Evolutionary conservation across 2,113 vertebrate species (phyloP).

Genomic region (Manacus vitellinus): DNA sequence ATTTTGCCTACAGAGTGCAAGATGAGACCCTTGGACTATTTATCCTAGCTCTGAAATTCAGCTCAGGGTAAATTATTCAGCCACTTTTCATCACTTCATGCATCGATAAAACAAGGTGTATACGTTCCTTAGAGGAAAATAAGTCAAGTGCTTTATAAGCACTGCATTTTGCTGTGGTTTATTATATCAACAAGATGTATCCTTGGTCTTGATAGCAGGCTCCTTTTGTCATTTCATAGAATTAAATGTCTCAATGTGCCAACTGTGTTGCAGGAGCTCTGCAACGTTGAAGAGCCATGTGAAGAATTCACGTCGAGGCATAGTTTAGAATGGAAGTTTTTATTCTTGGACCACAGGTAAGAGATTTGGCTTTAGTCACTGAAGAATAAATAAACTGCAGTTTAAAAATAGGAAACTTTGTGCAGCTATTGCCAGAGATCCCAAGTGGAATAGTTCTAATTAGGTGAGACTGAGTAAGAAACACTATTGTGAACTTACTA

Average conservation of each 20-base stretch:
- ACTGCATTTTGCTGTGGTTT: neutral
- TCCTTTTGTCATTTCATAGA: neutral
- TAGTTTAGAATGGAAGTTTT: constrained; percentile 87
- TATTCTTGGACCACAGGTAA: constrained; percentile 87
- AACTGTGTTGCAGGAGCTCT: constrained; percentile 80
- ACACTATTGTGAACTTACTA: neutral
- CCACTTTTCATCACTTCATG: neutral
- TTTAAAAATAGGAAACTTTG: neutral
- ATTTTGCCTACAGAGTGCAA: neutral
- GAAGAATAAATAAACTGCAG: neutral
- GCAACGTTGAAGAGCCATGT: constrained; percentile 74
- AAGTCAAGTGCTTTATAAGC: neutral
- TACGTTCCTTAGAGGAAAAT: neutral
- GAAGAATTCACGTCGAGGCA: constrained; percentile 84
- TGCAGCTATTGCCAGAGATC: neutral
- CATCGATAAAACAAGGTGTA: neutral
- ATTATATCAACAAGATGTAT: neutral
- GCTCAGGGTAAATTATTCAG: neutral
- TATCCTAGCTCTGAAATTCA: neutral
- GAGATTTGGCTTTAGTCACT: neutral
- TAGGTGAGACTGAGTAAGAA: neutral
- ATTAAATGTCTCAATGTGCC: neutral
- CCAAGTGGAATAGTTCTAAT: neutral
- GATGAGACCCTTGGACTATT: neutral
- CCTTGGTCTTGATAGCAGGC: neutral